A percentile compares a stretch with the other conserved stretches of the same genome.
phyloP scores from a whole-genome alignment of 2,797 vertebrate species.

The Mycteria americana region DNA sequence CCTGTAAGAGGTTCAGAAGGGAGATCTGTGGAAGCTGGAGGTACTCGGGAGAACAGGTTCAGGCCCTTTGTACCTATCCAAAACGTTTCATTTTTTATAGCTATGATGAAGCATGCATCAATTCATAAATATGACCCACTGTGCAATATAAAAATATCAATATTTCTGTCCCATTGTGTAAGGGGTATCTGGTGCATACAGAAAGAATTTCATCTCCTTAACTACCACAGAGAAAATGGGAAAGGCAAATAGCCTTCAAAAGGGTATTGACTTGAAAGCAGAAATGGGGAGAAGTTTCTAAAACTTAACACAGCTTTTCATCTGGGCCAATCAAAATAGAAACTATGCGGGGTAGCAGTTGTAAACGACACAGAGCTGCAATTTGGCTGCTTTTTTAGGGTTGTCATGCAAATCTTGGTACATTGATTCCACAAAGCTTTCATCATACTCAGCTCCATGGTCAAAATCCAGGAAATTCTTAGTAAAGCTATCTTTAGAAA shows the following conservation, averaged over 20 bases:
- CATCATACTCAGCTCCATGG: background rate
- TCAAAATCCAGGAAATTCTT: background rate
- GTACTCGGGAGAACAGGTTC: background rate
- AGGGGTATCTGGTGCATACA: slow-evolving; percentile 5
- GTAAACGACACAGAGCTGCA: background rate
- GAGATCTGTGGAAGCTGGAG: background rate
- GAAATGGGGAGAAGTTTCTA: slow-evolving; percentile 26
- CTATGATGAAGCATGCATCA: background rate
- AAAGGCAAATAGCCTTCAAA: slow-evolving; percentile 45
- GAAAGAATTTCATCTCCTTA: slow-evolving; percentile 40
- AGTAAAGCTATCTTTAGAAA: background rate
- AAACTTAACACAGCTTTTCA: slow-evolving; percentile 14
- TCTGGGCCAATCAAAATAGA: background rate
- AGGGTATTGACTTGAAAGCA: slow-evolving; percentile 26
- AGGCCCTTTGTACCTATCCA: background rate
- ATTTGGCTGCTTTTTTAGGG: background rate
- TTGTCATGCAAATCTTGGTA: background rate
- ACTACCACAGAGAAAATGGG: slow-evolving; percentile 33
- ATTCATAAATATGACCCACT: slow-evolving; percentile 28
- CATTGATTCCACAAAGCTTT: background rate
- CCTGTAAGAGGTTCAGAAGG: background rate
- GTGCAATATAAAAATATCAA: slow-evolving; percentile 26
- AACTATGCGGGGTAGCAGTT: background rate
- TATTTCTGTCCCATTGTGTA: slow-evolving; percentile 25
- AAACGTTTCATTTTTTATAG: slow-evolving; percentile 25